Evolutionary conservation across 2,888 invertebrate genomes (phyloP).

Genomic region (Dusona sp.): DNA sequence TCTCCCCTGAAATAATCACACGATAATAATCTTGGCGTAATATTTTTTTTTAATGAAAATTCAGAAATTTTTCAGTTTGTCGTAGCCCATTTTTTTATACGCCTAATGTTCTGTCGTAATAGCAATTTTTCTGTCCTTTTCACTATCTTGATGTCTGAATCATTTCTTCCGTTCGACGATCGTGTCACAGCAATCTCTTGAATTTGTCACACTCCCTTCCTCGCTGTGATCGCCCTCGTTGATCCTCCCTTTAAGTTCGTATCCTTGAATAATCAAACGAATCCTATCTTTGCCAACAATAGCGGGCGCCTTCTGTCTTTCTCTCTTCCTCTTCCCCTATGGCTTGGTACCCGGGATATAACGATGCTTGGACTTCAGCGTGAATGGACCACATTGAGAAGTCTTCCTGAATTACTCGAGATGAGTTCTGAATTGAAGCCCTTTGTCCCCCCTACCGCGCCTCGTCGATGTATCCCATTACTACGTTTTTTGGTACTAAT

Average conservation of each 20-base stretch:
- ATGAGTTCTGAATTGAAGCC: constrained; percentile 63
- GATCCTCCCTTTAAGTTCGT: background rate
- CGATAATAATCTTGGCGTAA: no score
- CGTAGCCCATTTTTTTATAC: background rate
- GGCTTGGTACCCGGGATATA: constrained; percentile 57
- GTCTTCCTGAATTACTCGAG: constrained; percentile 60
- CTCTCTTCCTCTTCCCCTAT: constrained; percentile 65
- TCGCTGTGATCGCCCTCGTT: constrained; percentile 10
- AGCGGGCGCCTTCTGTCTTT: constrained; percentile 73
- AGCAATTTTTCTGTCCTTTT: background rate
- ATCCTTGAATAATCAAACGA: constrained; percentile 77
- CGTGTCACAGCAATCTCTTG: constrained; percentile 8
- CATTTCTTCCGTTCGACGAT: background rate
- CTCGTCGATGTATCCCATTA: background rate
- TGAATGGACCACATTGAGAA: constrained; percentile 69
- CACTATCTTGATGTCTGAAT: background rate
- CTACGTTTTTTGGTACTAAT: background rate
- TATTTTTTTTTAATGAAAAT: background rate
- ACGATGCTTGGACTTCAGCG: constrained; percentile 75
- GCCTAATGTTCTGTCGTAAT: background rate
- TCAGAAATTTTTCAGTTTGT: background rate
- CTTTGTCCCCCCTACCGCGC: background rate
- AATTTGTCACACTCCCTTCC: constrained; percentile 23
- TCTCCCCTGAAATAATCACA: no score
- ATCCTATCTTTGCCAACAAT: constrained; percentile 80